Evolutionary conservation across 2,113 vertebrate species (phyloP).

Genomic region (Geococcyx californianus): DNA sequence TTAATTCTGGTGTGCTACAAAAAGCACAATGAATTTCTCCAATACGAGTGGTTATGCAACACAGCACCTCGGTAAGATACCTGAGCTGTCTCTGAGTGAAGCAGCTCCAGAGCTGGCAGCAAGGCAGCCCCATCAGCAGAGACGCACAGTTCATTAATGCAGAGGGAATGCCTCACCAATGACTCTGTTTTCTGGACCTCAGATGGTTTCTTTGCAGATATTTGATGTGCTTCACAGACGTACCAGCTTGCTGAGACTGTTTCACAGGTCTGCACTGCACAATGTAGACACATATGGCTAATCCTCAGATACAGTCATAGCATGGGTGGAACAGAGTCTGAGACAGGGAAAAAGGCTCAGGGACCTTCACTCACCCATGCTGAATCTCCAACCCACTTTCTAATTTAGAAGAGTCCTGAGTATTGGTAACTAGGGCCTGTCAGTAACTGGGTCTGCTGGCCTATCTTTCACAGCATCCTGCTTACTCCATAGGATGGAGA

Average conservation of each 20-base stretch:
- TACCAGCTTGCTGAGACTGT: not conserved
- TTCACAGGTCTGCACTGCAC: rapidly evolving
- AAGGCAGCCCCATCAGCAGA: not conserved
- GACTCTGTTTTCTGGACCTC: not conserved
- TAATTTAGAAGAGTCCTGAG: not conserved
- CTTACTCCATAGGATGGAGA: not conserved
- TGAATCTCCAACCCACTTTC: not conserved
- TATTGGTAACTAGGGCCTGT: not conserved
- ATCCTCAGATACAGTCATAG: not conserved
- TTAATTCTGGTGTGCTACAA: not conserved
- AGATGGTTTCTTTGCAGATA: not conserved
- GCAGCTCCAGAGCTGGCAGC: not conserved
- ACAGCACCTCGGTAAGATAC: not conserved
- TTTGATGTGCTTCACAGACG: rapidly evolving
- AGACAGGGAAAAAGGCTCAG: not conserved
- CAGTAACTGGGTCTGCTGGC: not conserved
- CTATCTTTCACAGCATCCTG: not conserved
- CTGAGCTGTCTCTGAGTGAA: not conserved
- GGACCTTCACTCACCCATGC: not conserved
- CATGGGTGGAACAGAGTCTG: not conserved
- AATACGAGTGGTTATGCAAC: not conserved
- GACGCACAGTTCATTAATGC: rapidly evolving
- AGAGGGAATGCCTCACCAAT: rapidly evolving
- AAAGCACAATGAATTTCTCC: not conserved
- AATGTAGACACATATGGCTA: rapidly evolving